Evolutionary conservation across 2,888 invertebrate species (phyloP).

Genomic region (Cacoxenus indagator): DNA sequence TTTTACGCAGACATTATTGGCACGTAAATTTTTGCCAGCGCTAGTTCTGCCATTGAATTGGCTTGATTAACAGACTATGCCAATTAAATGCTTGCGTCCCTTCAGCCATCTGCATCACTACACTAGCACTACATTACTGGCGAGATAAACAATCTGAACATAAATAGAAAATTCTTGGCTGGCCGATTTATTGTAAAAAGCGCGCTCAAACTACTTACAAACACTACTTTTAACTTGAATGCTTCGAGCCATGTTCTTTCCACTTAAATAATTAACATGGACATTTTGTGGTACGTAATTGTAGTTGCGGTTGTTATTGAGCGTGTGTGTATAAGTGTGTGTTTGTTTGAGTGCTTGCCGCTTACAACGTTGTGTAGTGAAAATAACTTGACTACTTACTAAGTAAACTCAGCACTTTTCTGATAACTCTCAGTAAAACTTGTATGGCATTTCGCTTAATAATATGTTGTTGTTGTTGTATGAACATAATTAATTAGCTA

Average conservation of each 20-base stretch:
- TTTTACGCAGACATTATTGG: no score
- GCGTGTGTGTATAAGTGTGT: no score
- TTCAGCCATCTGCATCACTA: not conserved
- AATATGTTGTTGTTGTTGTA: no score
- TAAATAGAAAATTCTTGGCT: not conserved
- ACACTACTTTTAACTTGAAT: not conserved
- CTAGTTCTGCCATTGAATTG: not conserved
- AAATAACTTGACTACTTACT: no score
- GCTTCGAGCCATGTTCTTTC: slow-evolving; percentile 27
- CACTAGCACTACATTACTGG: not conserved
- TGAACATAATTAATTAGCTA: no score
- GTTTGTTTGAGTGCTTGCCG: no score
- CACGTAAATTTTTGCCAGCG: no score
- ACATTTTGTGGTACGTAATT: slow-evolving; percentile 24
- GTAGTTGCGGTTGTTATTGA: not conserved
- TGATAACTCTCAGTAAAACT: no score
- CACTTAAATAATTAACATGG: slow-evolving; percentile 29
- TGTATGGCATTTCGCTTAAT: no score
- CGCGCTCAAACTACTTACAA: not conserved
- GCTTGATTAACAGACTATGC: not conserved
- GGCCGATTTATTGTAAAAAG: not conserved
- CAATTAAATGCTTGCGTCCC: not conserved
- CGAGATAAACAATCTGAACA: not conserved
- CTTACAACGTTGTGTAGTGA: no score
- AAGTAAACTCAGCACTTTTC: no score